Evolutionary conservation across 2,113 vertebrate genomes (phyloP).

Genomic region (Baryphthengus martii): DNA sequence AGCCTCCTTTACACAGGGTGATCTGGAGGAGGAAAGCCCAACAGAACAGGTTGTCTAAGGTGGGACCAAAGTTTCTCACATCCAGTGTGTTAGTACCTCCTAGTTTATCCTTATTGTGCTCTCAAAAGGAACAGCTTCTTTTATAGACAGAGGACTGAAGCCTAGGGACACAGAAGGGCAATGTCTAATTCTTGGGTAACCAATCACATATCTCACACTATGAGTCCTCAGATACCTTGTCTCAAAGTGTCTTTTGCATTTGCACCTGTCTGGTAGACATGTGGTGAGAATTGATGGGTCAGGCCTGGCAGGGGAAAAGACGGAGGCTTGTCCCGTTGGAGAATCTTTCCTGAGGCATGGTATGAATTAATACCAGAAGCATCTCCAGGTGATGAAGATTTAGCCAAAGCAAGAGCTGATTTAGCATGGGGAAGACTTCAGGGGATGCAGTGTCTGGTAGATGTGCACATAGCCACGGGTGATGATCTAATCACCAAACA

Average conservation of each 20-base stretch:
- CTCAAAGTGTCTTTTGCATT: neutral
- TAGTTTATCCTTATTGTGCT: neutral
- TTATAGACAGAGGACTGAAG: neutral
- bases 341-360: neutral
- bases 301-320: neutral
- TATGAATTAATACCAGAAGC: neutral
- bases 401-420: neutral
- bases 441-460: neutral
- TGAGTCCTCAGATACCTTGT: neutral
- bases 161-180: neutral
- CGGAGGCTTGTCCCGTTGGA: neutral
- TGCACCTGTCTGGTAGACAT: neutral
- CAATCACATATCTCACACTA: fast-evolving
- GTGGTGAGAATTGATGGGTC: neutral
- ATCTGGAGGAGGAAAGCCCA: neutral
- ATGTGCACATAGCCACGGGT: neutral
- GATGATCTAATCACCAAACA: neutral
- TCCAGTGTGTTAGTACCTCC: neutral
- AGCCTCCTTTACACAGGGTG: neutral
- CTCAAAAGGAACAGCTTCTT: neutral
- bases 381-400: neutral
- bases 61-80: neutral
- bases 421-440: neutral
- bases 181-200: neutral
- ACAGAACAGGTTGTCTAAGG: neutral